Evolutionary conservation across 2,888 invertebrate genomes (phyloP).

Genomic region (Noctua fimbriata): DNA sequence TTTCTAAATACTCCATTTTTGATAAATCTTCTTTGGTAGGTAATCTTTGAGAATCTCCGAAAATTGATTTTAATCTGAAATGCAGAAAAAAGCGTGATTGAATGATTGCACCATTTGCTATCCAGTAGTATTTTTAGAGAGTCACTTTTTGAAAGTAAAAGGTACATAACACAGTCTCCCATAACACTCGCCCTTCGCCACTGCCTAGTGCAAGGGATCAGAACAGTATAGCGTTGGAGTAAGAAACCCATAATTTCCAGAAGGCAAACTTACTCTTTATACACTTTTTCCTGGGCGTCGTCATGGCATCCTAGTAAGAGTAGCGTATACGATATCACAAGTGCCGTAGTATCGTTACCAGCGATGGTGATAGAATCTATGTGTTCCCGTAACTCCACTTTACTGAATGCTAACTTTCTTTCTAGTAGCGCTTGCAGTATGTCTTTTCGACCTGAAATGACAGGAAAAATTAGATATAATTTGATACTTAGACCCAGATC

Average conservation of each 20-base stretch:
- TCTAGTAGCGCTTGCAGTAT: constrained; percentile 85
- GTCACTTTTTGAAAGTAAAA: background rate
- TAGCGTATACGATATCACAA: constrained; percentile 82
- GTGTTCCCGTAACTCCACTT: constrained; percentile 89
- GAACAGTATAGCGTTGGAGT: too few species aligned
- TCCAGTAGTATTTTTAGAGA: background rate
- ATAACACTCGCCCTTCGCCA: background rate
- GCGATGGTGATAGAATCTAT: constrained; percentile 91
- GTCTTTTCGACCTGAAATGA: constrained; percentile 73
- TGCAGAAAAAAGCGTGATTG: background rate
- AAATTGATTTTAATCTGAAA: constrained; percentile 85
- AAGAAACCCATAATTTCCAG: background rate
- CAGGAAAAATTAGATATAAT: background rate
- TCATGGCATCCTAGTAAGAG: constrained; percentile 79
- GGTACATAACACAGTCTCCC: background rate
- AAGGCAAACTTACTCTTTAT: constrained; percentile 74
- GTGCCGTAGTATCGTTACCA: constrained; percentile 88
- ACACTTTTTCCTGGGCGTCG: constrained; percentile 74
- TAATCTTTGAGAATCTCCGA: constrained; percentile 81
- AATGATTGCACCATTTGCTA: background rate
- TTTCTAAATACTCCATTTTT: constrained; percentile 89
- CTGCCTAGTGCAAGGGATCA: background rate
- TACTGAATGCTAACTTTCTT: constrained; percentile 82
- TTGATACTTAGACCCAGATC: background rate
- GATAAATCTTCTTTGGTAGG: constrained; percentile 87